Conservation (phyloP, 1,140 invertebrate species). For the Tachypleus tridentatus region DNA sequence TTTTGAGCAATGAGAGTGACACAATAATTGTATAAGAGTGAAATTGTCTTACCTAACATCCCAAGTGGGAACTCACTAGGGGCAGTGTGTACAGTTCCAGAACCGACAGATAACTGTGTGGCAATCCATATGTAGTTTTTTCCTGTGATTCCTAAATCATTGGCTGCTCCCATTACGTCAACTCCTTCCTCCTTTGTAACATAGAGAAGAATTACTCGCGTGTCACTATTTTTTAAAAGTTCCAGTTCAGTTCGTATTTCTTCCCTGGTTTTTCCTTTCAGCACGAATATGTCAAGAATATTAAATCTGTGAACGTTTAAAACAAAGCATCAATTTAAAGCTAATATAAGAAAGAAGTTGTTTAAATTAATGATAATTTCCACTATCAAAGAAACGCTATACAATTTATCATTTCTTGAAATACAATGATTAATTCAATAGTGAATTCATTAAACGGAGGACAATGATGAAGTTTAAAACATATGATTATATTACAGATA, state of each 20-base stretch:
- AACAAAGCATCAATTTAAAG: no score
- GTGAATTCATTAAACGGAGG: no score
- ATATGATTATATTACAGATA: no score
- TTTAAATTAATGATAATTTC: no score
- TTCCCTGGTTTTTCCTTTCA: constrained; percentile 14
- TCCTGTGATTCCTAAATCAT: constrained; percentile 72
- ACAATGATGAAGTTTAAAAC: no score
- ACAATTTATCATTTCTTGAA: no score
- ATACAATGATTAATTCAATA: no score
- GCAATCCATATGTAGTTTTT: constrained; percentile 96
- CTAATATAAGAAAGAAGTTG: no score
- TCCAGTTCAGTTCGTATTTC: constrained; percentile 16
- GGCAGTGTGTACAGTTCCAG: constrained; percentile 41
- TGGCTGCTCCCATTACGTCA: constrained; percentile 64
- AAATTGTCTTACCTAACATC: constrained; percentile 64
- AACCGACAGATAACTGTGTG: constrained; percentile 81
- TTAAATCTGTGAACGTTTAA: constrained; percentile 9
- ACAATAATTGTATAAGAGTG: no score
- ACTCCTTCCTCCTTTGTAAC: constrained; percentile 75
- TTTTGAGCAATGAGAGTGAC: no score
- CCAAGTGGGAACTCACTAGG: constrained; percentile 77
- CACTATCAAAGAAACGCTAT: no score
- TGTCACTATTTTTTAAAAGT: constrained; percentile 76
- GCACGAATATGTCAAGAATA: constrained; percentile 21
- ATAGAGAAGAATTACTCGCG: constrained; percentile 84